Conservation (phyloP, 1,140 invertebrate genomes). For the Ladona fulva region DNA sequence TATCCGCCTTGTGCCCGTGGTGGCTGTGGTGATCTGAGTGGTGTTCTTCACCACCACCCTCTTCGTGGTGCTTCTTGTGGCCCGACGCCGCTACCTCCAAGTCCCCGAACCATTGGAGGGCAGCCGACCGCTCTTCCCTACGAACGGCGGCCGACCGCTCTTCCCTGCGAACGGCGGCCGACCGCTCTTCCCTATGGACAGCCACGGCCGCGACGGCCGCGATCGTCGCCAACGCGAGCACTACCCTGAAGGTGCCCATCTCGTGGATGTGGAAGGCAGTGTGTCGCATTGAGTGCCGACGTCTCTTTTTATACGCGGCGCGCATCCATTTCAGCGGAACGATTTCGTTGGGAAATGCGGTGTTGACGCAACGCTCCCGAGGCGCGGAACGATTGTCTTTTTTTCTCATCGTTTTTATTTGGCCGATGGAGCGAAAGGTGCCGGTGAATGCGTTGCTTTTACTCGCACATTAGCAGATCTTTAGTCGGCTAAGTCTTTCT, state of each 20-base stretch:
- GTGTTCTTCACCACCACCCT: slow-evolving; percentile 22
- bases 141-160: not conserved
- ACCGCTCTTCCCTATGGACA: not conserved
- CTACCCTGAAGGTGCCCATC: not conserved
- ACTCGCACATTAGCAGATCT: too few species aligned
- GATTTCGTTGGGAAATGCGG: not conserved
- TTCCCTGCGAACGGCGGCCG: not conserved
- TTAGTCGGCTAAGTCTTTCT: too few species aligned
- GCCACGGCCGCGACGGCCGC: not conserved
- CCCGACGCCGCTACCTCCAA: slow-evolving; percentile 19
- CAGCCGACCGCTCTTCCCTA: not conserved
- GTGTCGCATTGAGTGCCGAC: not conserved
- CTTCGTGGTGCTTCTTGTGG: slow-evolving; percentile 28
- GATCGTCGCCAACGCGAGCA: not conserved
- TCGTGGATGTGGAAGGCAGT: not conserved
- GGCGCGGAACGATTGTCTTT: not conserved
- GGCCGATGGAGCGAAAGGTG: too few species aligned
- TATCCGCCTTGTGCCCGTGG: slow-evolving; percentile 19
- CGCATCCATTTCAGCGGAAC: not conserved
- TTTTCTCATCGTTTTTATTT: too few species aligned
- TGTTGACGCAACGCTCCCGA: not conserved
- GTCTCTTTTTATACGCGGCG: not conserved
- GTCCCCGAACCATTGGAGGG: not conserved
- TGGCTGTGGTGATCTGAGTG: slow-evolving; percentile 22
- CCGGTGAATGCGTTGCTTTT: too few species aligned